Percentiles rank a stretch among this genome's conserved stretches.
phyloP scores from a whole-genome alignment of 2,888 invertebrate genomes.

The Erynnis tages region DNA sequence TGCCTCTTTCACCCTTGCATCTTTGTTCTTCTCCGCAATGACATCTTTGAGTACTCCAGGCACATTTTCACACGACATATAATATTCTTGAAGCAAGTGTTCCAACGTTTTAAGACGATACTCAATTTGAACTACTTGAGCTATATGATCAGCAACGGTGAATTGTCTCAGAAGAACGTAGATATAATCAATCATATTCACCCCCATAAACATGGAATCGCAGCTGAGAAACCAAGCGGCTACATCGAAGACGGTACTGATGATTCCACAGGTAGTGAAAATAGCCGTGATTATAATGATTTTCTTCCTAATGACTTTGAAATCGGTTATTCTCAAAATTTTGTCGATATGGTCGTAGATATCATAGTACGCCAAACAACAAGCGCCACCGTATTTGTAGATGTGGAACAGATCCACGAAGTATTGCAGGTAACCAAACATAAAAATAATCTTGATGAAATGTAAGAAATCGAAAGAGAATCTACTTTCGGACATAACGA shows the following conservation, averaged over 20 bases:
- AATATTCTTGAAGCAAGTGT: slow-evolving; percentile 1
- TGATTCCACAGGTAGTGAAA: not conserved
- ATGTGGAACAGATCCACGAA: not conserved
- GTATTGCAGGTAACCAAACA: slow-evolving; percentile 5
- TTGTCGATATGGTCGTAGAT: not conserved
- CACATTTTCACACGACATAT: not conserved
- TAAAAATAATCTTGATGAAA: not conserved
- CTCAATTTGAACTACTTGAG: slow-evolving; percentile 5
- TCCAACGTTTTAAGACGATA: slow-evolving; percentile 2
- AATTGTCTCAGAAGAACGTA: slow-evolving; percentile 2
- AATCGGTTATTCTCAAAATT: not conserved
- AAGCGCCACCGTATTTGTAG: not conserved
- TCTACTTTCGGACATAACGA: not conserved
- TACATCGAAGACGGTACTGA: not conserved
- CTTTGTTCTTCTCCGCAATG: not conserved
- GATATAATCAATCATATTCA: not conserved
- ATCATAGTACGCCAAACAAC: not conserved
- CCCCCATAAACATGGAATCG: not conserved
- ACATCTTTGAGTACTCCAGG: slow-evolving; percentile 1
- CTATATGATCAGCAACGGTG: slow-evolving; percentile 3
- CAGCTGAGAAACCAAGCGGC: not conserved
- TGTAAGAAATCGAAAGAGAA: slow-evolving; percentile 1
- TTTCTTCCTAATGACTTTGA: not conserved
- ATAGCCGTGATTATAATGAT: not conserved
- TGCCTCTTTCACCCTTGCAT: too few relatives aligned